Base-by-base conservation (phyloP, 1,140 invertebrate genomes). In the Formica exsecta region DNA sequence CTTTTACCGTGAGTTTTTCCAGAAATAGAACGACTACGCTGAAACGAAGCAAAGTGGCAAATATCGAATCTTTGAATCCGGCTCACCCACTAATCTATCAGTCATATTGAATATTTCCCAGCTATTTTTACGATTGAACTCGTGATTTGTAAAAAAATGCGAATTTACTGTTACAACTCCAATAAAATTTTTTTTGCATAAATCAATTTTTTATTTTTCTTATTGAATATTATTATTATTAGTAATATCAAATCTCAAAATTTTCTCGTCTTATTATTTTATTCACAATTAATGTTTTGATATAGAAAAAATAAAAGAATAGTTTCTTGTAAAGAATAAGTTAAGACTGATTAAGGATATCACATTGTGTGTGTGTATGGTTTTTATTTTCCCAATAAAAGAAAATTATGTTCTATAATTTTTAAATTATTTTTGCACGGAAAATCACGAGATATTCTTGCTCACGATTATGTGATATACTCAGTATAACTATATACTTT, bases 31-130 rank as follows among this genome's bases (percentile, higher is more conserved):
- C 79, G 68, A 36, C 66, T 25, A 83, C 61, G 51, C 51, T 61
- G 79, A 51, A 51, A 73, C 66, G 66, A 73, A 61, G 41, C 25
- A 7, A 83, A 74, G 38, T 74, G 54, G 68, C 38, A 74, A 73
- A 74, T 83, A 74, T 74, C 79, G 54, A 81, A 71, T 80, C 66
- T 71, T 71, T 38, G 16, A 73, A 36, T 59, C 6, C 38, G 38
- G 38, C 38, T 83, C 38, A 74, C 62, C 13, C 38, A 29, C n/a
- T 83, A 83, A 83, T 74, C 38, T 25, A 44, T 73, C 38, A 2
- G n/a, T 4, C 9, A 61, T 62, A 83, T 83, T 73, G 38, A 74
- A 74, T 73, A 25, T 62, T 73, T 62, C 11, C 19, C 4, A 36
- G 19, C 25, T 73, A 83, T 61, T 73, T 83, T 48, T 61, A 57